Conservation (phyloP, 2,888 invertebrate species). For the Iphiclides podalirius region DNA sequence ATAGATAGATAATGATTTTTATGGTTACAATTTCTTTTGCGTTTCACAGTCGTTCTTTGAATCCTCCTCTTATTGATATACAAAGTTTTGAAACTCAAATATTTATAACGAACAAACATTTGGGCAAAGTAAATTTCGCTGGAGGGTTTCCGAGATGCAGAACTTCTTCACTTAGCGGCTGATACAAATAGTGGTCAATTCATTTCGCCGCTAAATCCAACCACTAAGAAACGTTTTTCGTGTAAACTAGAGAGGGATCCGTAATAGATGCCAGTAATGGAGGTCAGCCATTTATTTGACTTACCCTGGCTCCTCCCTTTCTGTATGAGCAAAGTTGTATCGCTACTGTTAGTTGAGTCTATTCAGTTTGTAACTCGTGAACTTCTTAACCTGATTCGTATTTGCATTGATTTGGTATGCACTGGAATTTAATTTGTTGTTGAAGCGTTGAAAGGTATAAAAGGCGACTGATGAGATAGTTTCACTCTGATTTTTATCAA, state of each 20-base stretch:
- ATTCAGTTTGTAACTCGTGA: constrained; percentile 4
- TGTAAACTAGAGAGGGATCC: constrained; percentile 13
- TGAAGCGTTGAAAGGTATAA: too few relatives aligned
- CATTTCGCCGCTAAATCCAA: constrained; percentile 15
- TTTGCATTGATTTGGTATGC: too few relatives aligned
- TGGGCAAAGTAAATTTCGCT: neutral
- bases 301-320: constrained; percentile 14
- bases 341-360: neutral
- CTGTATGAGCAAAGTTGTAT: constrained; percentile 9
- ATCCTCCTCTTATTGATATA: too few relatives aligned
- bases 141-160: neutral
- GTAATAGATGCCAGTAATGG: constrained; percentile 20
- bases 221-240: constrained; percentile 18
- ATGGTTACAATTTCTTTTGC: too few relatives aligned
- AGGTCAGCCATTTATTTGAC: constrained; percentile 21
- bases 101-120: constrained; percentile 8
- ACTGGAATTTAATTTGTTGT: too few relatives aligned
- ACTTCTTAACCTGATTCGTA: too few relatives aligned
- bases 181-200: constrained; percentile 19
- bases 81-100: too few relatives aligned
- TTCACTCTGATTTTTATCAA: too few relatives aligned
- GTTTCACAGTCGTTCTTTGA: too few relatives aligned
- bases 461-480: too few relatives aligned
- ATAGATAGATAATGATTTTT: too few relatives aligned
- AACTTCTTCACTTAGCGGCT: constrained; percentile 18